Evolutionary conservation across 2,113 vertebrate genomes (phyloP).

Genomic region (Gavia stellata): DNA sequence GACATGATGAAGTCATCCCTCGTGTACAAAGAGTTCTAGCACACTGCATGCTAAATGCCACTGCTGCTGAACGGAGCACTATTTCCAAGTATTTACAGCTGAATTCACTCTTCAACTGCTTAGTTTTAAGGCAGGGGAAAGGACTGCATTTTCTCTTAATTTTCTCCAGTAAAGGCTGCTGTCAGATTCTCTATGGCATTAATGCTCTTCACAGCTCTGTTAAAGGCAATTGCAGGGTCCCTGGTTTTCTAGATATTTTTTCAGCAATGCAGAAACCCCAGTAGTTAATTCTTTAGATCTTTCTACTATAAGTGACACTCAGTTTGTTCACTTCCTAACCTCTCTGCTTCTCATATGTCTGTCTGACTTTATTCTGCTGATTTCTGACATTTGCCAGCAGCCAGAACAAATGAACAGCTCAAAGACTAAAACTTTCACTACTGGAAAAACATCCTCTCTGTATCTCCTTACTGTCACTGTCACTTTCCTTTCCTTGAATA

Average conservation of each 20-base stretch:
- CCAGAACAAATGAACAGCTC: background rate
- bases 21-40: background rate
- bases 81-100: background rate
- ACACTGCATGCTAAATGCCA: background rate
- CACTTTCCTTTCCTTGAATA: background rate
- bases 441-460: background rate
- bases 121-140: background rate
- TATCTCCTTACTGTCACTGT: background rate
- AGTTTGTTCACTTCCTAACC: background rate
- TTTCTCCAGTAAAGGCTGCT: background rate
- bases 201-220: background rate
- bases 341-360: background rate
- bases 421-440: background rate
- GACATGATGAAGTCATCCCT: too few species aligned
- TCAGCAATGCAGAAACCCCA: background rate
- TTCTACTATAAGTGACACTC: background rate
- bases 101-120: background rate
- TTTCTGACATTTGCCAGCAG: background rate
- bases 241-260: background rate
- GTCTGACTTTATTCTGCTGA: background rate
- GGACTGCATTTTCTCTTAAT: background rate
- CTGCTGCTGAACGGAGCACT: background rate
- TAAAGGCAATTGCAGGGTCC: background rate
- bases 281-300: background rate
- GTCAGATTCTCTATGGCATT: background rate